These are phyloP conservation scores for Zosterops pallidus DNA, from an alignment of 2,113 vertebrate species.

Conservation along the genomic window DNA sequence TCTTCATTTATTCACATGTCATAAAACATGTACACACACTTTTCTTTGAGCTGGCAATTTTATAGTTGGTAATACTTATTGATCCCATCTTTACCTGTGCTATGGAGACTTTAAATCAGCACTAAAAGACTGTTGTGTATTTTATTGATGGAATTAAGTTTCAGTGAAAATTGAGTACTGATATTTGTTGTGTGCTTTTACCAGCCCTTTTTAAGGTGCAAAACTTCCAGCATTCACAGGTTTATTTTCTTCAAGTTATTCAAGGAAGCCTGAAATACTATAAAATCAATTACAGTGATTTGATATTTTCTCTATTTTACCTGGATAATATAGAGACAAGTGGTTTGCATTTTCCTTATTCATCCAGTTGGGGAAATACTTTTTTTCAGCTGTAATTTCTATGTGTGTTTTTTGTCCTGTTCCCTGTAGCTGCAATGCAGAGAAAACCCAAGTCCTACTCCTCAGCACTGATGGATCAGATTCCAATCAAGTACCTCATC, in stretches of 20 bases:
- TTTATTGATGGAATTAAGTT: background rate
- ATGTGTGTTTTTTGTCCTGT: background rate
- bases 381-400: background rate
- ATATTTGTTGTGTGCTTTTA: background rate
- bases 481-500: constrained; percentile 97
- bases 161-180: background rate
- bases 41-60: background rate
- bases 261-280: background rate
- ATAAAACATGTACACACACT: background rate
- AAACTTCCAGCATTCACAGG: background rate
- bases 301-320: background rate
- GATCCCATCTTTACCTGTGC: background rate
- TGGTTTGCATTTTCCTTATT: background rate
- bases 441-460: constrained; percentile 97
- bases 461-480: constrained; percentile 95
- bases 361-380: background rate
- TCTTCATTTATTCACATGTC: background rate
- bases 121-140: background rate
- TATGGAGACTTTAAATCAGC: background rate
- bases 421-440: constrained; percentile 87
- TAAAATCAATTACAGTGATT: background rate
- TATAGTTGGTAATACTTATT: background rate
- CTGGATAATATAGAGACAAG: background rate
- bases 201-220: background rate
- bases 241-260: background rate